A percentile compares a stretch with the other conserved stretches of the same genome.
Conservation (phyloP, 1,140 invertebrate species). For the Drosophila serrata region DNA sequence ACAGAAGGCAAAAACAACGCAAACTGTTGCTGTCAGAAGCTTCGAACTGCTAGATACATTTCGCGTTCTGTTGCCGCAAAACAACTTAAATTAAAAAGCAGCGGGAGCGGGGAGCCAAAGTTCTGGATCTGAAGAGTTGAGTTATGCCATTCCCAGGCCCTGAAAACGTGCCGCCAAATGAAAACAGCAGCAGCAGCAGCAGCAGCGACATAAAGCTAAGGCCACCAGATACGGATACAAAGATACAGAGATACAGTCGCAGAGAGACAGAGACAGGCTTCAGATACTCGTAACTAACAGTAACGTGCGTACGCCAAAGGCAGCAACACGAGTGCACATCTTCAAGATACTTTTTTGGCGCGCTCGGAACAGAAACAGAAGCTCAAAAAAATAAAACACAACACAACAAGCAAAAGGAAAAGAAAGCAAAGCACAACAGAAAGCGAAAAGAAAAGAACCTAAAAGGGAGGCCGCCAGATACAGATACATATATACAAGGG, state of each 20-base stretch:
- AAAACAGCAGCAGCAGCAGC: slow-evolving; percentile 17
- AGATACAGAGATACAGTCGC: slow-evolving; percentile 46
- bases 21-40: slow-evolving; percentile 65
- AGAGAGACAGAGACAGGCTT: slow-evolving; percentile 15
- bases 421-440: slow-evolving; percentile 40
- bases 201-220: slow-evolving; percentile 13
- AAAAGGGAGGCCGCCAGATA: slow-evolving; percentile 28
- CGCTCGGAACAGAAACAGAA: slow-evolving; percentile 67
- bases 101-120: slow-evolving; percentile 24
- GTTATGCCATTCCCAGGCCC: slow-evolving; percentile 48
- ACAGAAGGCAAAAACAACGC: slow-evolving; percentile 44
- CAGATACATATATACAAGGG: slow-evolving; percentile 4
- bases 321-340: slow-evolving; percentile 35
- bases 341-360: slow-evolving; percentile 67
- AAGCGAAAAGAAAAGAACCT: slow-evolving; percentile 47
- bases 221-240: slow-evolving; percentile 9
- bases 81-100: slow-evolving; percentile 83
- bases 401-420: slow-evolving; percentile 33
- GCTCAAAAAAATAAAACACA: slow-evolving; percentile 60
- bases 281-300: slow-evolving; percentile 72
- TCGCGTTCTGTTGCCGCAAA: slow-evolving; percentile 60
- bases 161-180: slow-evolving; percentile 57
- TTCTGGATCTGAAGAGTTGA: slow-evolving; percentile 57
- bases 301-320: slow-evolving; percentile 75
- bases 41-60: slow-evolving; percentile 66